Evolutionary conservation across 2,888 invertebrate species (phyloP), one percentile per base, ranked within the genome.

Genomic region (Eugnorisma glareosa): DNA sequence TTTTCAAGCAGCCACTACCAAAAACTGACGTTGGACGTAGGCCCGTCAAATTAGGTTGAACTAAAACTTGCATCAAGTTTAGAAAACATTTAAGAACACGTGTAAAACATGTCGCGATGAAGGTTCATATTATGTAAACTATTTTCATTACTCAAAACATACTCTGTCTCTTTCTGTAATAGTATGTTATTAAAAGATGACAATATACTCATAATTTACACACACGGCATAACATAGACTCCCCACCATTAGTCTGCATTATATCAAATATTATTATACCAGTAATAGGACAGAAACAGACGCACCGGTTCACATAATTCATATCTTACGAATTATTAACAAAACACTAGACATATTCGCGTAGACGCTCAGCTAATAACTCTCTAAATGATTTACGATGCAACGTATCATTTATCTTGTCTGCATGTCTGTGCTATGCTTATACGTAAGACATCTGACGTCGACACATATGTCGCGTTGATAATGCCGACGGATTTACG

Each of bases 361-460:
- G 40, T 67, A 84, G 70, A 71, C 83, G 82, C 68, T 66, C 43
- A 63, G 28, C 64, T 70, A 76, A 80, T 83, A 82, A 72, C 69
- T 77, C 86, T 43, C 68, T 64, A 67, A 75, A 86, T 73, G 86
- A 84, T 84, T 79, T 82, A 84, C 79, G 74, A 75, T 71, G 73
- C 59, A 78, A 64, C 72, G 48, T 48, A 11, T 66, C 79, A 51
- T 84, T 73, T 73, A 79, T 86, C 86, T 75, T 71, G 64, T 73
- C 61, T 66, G 67, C 45, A 43, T 28, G 64, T 64, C 28, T 48
- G 64, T 72, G 63, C 54, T 66, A 71, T 43, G 57, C 67, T n/a
- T 63, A 28, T 61, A 72, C 81, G 72, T 66, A 31, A n/a, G 28
- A 57, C 18, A 18, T 4, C 11, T 84, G 76, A 81, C 85, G 84